phyloP scores from a whole-genome alignment of 2,113 vertebrate genomes.

The Chauna torquata region DNA sequence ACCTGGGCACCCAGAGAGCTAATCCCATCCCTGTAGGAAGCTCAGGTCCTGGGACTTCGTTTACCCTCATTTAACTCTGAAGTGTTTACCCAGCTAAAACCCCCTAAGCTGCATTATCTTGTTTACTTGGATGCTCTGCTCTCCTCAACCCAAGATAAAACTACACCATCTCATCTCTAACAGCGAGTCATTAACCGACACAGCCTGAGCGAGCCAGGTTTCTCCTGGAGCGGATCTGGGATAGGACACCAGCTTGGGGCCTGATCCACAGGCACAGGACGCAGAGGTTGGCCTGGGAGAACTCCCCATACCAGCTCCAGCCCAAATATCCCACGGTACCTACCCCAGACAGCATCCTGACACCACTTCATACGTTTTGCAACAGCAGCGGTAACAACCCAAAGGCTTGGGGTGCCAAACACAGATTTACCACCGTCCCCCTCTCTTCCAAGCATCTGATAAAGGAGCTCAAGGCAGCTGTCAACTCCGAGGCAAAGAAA shows the following conservation, averaged over 20 bases:
- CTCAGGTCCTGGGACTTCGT: conserved; percentile 9
- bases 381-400: neutral
- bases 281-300: neutral
- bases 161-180: neutral
- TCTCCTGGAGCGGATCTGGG: neutral
- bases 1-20: neutral
- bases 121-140: conserved; percentile 38
- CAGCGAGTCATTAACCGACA: neutral
- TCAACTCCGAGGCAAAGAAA: conserved; percentile 22
- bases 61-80: conserved; percentile 56
- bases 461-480: conserved; percentile 25
- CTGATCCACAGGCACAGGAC: neutral
- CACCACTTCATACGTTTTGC: neutral
- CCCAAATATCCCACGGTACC: neutral
- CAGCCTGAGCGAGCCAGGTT: neutral
- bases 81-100: conserved; percentile 58
- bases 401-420: neutral
- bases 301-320: neutral
- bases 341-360: neutral
- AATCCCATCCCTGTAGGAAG: neutral
- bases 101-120: conserved; percentile 64
- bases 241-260: neutral
- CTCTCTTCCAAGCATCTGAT: neutral
- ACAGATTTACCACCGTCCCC: neutral
- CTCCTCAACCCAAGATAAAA: conserved; percentile 49